Base-by-base conservation (phyloP, 2,888 invertebrate genomes). In the Tenthredo notha region DNA sequence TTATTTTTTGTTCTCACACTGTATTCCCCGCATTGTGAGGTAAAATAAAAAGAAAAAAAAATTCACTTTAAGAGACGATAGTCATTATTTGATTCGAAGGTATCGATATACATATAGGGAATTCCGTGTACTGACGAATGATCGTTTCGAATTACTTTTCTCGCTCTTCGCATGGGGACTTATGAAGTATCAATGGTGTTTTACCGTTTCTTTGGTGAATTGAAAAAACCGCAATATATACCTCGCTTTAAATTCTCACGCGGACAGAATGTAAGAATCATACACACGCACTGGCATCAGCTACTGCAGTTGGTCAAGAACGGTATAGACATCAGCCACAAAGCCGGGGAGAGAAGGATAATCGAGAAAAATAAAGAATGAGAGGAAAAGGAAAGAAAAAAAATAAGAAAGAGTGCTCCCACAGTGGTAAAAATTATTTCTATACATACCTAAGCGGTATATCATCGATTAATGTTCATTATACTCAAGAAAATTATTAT, bases 201-300 rank as follows among this genome's bases (percentile, higher is more conserved):
- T 72, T 33, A 33, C 70, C 70, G 70, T 72, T 72, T 40, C n/a
- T 33, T 37, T 2, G 33, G 9, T 37, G 70, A 72, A 72, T 72
- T 40, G 70, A 10, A 40, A 72, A 40, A 72, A 37, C 33, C 70
- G 40, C 70, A 72, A 61, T 61, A 4, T 61, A 4, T n/a, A 37
- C n/a, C n/a, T 12, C 70, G 40, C 40, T 72, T 70, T n/a, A n/a
- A n/a, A n/a, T n/a, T 72, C 70, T 72, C 40, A 72, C 70, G 70
- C n/a, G 15, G 12, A 7, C 15, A 29, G 12, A 67, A 18, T 18
- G 67, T 18, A 29, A 18, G 67, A 15, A 67, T 1, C 9, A 37
- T 9, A 1, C n/a, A 72, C 6, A 9, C 40, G 37, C 33, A 10
- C 40, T 5, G 70, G n/a, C 9, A 40, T 37, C 40, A n/a, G n/a